Percentiles rank a stretch among this genome's conserved stretches.
These are phyloP conservation scores for Botia kubotai DNA, from an alignment of 2,797 vertebrate genomes.

Conservation along the genomic window DNA sequence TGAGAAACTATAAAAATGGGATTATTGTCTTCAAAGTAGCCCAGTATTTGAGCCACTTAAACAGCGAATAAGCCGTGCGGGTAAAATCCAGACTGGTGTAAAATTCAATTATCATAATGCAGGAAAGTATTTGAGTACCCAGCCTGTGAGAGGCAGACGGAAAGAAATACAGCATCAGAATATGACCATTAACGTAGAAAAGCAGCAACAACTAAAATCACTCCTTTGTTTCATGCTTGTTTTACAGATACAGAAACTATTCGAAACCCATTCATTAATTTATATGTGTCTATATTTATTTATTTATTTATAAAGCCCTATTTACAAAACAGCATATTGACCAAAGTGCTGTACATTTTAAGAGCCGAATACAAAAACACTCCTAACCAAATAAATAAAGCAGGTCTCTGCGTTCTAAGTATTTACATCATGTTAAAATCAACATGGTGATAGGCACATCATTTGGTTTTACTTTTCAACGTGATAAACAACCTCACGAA, in stretches of 20 bases:
- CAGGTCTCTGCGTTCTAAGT: too few relatives aligned
- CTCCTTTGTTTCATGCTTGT: neutral
- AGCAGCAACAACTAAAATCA: neutral
- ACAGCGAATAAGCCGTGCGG: constrained; percentile 21
- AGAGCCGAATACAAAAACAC: too few relatives aligned
- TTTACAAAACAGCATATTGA: too few relatives aligned
- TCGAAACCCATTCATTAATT: neutral
- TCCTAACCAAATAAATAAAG: too few relatives aligned
- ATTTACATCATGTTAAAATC: too few relatives aligned
- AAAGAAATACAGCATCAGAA: neutral
- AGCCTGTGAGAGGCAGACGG: neutral
- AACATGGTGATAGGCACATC: too few relatives aligned
- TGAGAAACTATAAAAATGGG: constrained; percentile 48
- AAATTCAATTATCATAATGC: constrained; percentile 56
- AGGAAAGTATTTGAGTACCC: constrained; percentile 16
- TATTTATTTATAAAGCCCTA: too few relatives aligned
- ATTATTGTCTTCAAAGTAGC: constrained; percentile 55
- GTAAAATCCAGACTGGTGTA: constrained; percentile 48
- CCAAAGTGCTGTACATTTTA: too few relatives aligned
- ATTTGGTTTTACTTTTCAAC: too few relatives aligned
- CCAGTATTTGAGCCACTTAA: constrained; percentile 49
- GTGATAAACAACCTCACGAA: too few relatives aligned
- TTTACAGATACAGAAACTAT: neutral
- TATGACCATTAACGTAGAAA: neutral
- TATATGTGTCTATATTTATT: too few relatives aligned